Base-by-base conservation (phyloP, 2,113 vertebrate genomes). In the Oxyura jamaicensis region DNA sequence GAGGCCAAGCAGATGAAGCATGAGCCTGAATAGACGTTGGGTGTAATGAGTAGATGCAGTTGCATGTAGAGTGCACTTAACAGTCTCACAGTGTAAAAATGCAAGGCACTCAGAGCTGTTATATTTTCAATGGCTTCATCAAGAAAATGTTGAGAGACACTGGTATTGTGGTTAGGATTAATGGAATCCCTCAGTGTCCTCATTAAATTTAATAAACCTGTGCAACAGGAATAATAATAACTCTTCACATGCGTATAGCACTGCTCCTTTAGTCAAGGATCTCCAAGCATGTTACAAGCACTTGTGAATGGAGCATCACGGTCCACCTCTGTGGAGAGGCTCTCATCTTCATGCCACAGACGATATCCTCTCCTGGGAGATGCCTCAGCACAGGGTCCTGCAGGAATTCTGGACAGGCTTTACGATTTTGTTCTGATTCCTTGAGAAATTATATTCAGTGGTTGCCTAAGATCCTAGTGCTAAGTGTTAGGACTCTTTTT, bases 151-250 rank as follows among this genome's bases (percentile, higher is more conserved):
- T 79, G 92, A 75, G 52, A 83, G 62, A 95, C 22, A 26, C 59
- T 46, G 21, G 12, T 65, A 55, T 46, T 83, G 90, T 0, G 1
- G 85, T 71, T 77, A 78, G 88, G 39, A 93, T 93, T 81, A 91
- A 88, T 71, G 60, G 52, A 96, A 91, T 80, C 52, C 20, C 55
- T 83, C 41, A 13, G 23, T 52, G 60, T 71, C 31, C 46, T 91
- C 72, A 83, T 91, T 93, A 93, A 69, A 90, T 91, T 79, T 83
- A 88, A 91, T 91, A 94, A 94, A 89, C 13, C 10, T 5, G 1
- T 31, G 13, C 35, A 80, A 81, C 15, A 69, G 39, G 84, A 81
- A 42, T 19, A 86, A 74, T 53, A 79, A 60, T n/a, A 89, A 82
- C 36, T 46, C 28, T 88, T 78, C 79, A 67, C 6, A 5, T 41